Base-by-base conservation (phyloP, 2,113 vertebrate genomes). In the Microcebus murinus region DNA sequence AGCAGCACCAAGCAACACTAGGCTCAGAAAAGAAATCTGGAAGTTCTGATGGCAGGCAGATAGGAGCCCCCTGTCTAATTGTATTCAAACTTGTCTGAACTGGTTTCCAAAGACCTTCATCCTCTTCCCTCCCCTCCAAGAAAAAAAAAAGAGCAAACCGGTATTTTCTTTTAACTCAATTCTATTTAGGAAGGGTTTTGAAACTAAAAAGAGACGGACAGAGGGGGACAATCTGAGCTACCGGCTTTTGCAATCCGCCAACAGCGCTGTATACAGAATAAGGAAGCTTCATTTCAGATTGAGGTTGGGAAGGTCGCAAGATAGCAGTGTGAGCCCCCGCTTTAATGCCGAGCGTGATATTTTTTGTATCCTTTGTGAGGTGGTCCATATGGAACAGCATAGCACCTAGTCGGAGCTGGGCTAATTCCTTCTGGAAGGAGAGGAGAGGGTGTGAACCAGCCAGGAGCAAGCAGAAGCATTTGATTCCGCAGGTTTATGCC, bases 131-230 rank as follows among this genome's bases (percentile, higher is more conserved):
- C 61, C 65, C 61, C 31, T 39, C 84, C 0, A 12, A 74, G 80
- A 88, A 45, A 88, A 45, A 89, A 96, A 96, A 89, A 96, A 96
- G 85, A 96, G 70, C 50, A 90, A 93, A 91, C 57, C 6, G 21
- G 55, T 34, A 50, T 80, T 94, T 93, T 74, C 76, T 95, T 95
- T 96, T 67, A 91, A 89, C 68, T 94, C 73, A 31, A 27, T 91
- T 94, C 86, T 96, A 36, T 90, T 91, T 90, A 76, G 73, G 63
- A 94, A 96, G 67, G 90, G 82, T 96, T 98, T 91, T 84, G 13
- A 57, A 97, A 96, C 48, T n/a, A 87, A 89, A 97, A 95, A 77
- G 94, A 87, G 81, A 87, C 0, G 1, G 71, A 52, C 18, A 15
- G 59, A 31, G 61, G 12, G 57, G 4, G 50, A 45, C 27, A 55